Base-by-base conservation (phyloP, 2,113 vertebrate genomes). In the Burhinus oedicnemus region DNA sequence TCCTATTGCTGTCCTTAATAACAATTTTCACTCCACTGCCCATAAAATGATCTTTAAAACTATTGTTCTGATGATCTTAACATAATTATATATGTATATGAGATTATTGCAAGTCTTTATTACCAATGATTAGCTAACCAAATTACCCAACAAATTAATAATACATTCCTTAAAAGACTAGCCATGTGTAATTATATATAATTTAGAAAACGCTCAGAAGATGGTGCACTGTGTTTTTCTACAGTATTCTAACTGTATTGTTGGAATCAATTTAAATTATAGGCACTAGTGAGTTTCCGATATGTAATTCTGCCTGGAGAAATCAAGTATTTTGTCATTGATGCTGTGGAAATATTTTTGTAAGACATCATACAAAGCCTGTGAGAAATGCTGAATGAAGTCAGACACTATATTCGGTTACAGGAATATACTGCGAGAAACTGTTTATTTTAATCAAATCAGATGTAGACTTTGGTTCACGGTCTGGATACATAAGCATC, bases 111-210 rank as follows among this genome's bases (percentile, higher is more conserved):
- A 80, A 77, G 51, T 49, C n/a, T 96, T 96, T 95, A 97, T 97
- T 96, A 95, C 60, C 26, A 90, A 57, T 93, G 83, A 97, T 95
- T 97, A 97, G 85, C 65, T 83, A 93, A 90, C 25, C 25, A 87
- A 94, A 91, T 94, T 89, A 68, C n/a, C 34, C 52, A 69, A 61
- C 34, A 87, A 69, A 85, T 75, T 89, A 95, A 91, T 94, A 95
- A 78, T 88, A 49, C 55, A 80, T 88, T 78, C 68, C 61, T 90
- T 69, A 85, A 96, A 97, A 92, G 47, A 44, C 71, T 58, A 92
- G 16, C 19, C 9, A 34, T 60, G 32, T 95, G 14, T 90, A 91
- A 87, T 96, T 58, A 55, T 72, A 45, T 54, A 68, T 89, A 90
- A 79, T 80, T 69, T 25, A 58, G 77, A 78, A 95, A 90, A 93